Evolutionary conservation across 2,113 vertebrate species (phyloP).

Genomic region (Oryzias celebensis): DNA sequence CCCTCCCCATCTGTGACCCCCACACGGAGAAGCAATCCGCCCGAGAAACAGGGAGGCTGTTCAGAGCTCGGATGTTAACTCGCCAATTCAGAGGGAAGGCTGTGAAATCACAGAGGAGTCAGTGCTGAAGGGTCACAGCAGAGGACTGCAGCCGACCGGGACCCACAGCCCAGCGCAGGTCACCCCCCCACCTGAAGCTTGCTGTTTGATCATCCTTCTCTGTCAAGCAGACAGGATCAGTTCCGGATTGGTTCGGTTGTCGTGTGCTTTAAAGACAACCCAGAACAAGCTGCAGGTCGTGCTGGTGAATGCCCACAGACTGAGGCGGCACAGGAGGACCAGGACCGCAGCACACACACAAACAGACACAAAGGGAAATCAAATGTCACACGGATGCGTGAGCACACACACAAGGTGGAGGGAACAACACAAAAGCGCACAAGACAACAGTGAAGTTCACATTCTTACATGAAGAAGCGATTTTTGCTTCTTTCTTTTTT

Average conservation of each 20-base stretch:
- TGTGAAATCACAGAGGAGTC: neutral
- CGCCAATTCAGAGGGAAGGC: neutral
- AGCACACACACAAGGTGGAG: slow-evolving; percentile 36
- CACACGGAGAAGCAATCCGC: slow-evolving; percentile 51
- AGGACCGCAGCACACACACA: too few relatives aligned
- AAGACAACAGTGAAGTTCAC: slow-evolving; percentile 54
- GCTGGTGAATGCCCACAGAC: slow-evolving; percentile 6
- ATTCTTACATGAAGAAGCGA: slow-evolving; percentile 78
- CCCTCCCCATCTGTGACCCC: slow-evolving; percentile 14
- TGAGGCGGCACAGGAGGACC: too few relatives aligned
- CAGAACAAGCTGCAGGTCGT: slow-evolving; percentile 20
- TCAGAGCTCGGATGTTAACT: slow-evolving; percentile 25
- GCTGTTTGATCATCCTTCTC: too few relatives aligned
- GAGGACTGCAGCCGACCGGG: slow-evolving; percentile 54
- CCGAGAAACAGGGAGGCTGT: slow-evolving; percentile 53
- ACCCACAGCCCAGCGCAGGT: slow-evolving; percentile 1
- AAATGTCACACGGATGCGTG: slow-evolving; percentile 44
- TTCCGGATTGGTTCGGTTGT: neutral
- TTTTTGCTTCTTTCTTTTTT: slow-evolving; percentile 65
- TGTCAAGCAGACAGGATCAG: too few relatives aligned
- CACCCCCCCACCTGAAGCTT: too few relatives aligned
- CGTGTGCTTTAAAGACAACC: neutral
- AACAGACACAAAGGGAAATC: slow-evolving; percentile 21
- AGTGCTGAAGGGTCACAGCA: slow-evolving; percentile 23
- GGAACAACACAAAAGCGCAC: slow-evolving; percentile 36